Evolutionary conservation across 2,888 invertebrate species (phyloP).

Genomic region (Temnothorax unifasciatus): DNA sequence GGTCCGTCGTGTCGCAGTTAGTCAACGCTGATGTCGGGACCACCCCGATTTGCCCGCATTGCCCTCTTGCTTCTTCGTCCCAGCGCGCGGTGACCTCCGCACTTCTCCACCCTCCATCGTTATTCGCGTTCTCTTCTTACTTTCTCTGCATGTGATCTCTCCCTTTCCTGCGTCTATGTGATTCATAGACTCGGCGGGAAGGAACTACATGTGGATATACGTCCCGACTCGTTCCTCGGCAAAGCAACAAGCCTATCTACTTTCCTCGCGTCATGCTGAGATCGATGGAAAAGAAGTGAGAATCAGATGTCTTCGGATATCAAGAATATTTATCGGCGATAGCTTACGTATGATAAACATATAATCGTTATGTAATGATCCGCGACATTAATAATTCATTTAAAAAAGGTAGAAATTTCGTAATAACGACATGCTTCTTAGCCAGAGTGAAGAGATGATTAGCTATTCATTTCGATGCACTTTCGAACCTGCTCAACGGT

Average conservation of each 20-base stretch:
- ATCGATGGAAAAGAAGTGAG: slow-evolving; percentile 42
- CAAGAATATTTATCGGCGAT: not conserved
- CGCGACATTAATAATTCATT: not conserved
- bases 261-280: slow-evolving; percentile 60
- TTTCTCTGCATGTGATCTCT: slow-evolving; percentile 60
- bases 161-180: slow-evolving; percentile 68
- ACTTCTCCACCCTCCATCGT: slow-evolving; percentile 42
- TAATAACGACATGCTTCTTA: slow-evolving; percentile 4
- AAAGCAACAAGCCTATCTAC: slow-evolving; percentile 58
- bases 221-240: slow-evolving; percentile 45
- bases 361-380: not conserved
- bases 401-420: not conserved
- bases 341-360: not conserved
- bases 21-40: slow-evolving; percentile 79
- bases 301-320: slow-evolving; percentile 18
- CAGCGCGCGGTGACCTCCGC: slow-evolving; percentile 70
- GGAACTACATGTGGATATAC: slow-evolving; percentile 67
- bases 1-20: slow-evolving; percentile 82
- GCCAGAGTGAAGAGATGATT: not conserved
- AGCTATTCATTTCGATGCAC: slow-evolving; percentile 27
- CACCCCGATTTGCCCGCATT: slow-evolving; percentile 77
- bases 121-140: slow-evolving; percentile 61
- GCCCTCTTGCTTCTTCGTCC: slow-evolving; percentile 63
- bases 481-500: slow-evolving; percentile 34
- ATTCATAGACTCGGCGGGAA: slow-evolving; percentile 73